Evolutionary conservation across 2,113 vertebrate genomes (phyloP).

Genomic region (Labeo catla): DNA sequence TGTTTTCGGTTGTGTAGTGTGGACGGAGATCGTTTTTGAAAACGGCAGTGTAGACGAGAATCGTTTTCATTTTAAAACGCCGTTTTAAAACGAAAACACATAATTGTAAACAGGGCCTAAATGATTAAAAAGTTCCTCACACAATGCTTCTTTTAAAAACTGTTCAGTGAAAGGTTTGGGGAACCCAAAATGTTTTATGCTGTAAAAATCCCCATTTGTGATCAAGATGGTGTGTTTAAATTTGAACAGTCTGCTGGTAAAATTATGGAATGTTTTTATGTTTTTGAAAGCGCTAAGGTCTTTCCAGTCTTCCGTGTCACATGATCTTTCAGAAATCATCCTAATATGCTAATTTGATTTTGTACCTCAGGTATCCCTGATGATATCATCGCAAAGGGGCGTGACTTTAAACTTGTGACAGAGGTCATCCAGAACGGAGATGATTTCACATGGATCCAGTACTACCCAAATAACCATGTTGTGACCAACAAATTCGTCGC

Average conservation of each 20-base stretch:
- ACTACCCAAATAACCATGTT: conserved; percentile 79
- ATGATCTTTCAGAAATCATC: neutral
- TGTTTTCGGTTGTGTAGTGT: no score
- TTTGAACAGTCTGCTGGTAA: neutral
- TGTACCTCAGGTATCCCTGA: conserved; percentile 79
- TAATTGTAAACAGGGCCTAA: no score
- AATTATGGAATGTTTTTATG: neutral
- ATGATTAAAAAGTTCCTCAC: neutral
- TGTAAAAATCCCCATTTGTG: neutral
- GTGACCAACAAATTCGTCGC: conserved; percentile 86
- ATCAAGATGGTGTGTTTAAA: neutral
- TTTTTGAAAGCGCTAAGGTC: neutral
- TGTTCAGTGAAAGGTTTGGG: neutral
- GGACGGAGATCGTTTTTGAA: no score
- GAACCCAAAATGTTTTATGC: neutral
- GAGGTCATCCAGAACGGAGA: conserved; percentile 87
- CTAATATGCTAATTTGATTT: neutral
- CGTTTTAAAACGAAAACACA: no score
- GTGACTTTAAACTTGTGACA: conserved; percentile 83
- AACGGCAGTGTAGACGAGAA: no score
- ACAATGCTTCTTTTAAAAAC: neutral
- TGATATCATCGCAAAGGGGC: conserved; percentile 82
- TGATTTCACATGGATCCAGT: conserved; percentile 85
- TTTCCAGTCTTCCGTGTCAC: neutral
- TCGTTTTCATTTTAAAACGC: no score